These are phyloP conservation scores for Temnothorax longispinosus DNA, from an alignment of 1,140 invertebrate species.

Conservation along the genomic window DNA sequence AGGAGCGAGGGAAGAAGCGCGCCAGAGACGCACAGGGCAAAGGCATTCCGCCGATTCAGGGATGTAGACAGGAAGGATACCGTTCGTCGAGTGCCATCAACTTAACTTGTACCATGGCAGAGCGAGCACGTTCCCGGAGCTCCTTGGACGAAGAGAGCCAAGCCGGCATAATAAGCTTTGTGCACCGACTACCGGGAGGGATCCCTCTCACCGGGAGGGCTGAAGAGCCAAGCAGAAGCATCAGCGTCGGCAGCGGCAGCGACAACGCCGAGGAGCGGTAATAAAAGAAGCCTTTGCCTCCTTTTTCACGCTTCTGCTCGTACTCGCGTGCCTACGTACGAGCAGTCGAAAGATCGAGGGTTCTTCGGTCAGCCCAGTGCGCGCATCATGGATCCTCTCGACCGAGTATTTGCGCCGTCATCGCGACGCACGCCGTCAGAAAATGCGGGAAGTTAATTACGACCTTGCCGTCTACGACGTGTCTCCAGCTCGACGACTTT, in stretches of 20 bases:
- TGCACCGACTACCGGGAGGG: conserved; percentile 70
- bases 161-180: conserved; percentile 81
- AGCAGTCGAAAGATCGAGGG: conserved; percentile 72
- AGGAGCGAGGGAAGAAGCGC: conserved; percentile 6
- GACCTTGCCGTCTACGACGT: not conserved
- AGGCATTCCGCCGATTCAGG: conserved; percentile 67
- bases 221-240: conserved; percentile 67
- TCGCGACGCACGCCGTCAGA: conserved; percentile 34
- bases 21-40: conserved; percentile 32
- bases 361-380: conserved; percentile 51
- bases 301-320: conserved; percentile 35
- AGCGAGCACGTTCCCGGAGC: conserved; percentile 68
- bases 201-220: conserved; percentile 64
- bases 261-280: conserved; percentile 63
- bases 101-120: conserved; percentile 75
- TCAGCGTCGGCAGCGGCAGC: conserved; percentile 64
- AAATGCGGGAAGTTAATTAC: conserved; percentile 65
- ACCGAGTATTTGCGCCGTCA: not conserved
- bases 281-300: conserved; percentile 58
- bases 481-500: not conserved
- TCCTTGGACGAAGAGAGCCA: conserved; percentile 72
- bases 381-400: conserved; percentile 29
- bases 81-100: conserved; percentile 78
- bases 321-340: conserved; percentile 57
- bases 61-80: conserved; percentile 75